A percentile compares a stretch with the other conserved stretches of the same genome.
Conservation (phyloP, 37 sponge, comb jelly and placozoan species). For the Chondrosia reniformis region DNA sequence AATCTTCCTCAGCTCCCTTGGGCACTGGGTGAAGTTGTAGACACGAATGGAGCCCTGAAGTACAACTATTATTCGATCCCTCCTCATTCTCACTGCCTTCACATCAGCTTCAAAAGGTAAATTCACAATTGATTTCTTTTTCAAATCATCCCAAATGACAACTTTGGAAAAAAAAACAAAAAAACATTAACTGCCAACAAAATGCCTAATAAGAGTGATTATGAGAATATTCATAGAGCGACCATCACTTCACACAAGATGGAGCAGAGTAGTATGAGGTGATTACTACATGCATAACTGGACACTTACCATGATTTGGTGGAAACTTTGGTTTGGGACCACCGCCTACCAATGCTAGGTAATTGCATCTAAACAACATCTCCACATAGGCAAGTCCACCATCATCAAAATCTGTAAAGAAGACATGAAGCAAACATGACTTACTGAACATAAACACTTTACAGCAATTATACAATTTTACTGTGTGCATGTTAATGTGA, state of each 20-base stretch:
- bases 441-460: too few relatives aligned
- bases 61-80: slow-evolving; percentile 90
- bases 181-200: not conserved
- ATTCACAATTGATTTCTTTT: slow-evolving; percentile 79
- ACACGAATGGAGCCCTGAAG: slow-evolving; percentile 56
- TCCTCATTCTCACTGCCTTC: slow-evolving; percentile 69
- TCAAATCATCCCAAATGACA: slow-evolving; percentile 92
- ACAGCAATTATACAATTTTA: not conserved
- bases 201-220: too few relatives aligned
- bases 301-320: slow-evolving; percentile 64
- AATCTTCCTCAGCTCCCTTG: slow-evolving; percentile 65
- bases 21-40: slow-evolving; percentile 84
- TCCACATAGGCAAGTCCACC: slow-evolving; percentile 89
- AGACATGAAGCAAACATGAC: not conserved
- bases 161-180: slow-evolving; percentile 32
- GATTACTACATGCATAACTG: not conserved
- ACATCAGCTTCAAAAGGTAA: slow-evolving; percentile 80
- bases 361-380: slow-evolving; percentile 94
- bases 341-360: slow-evolving; percentile 93
- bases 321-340: slow-evolving; percentile 79
- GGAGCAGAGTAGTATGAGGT: too few relatives aligned
- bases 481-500: not conserved
- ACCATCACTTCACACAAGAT: too few relatives aligned
- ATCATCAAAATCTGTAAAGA: slow-evolving; percentile 85
- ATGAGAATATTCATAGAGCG: too few relatives aligned